These are phyloP conservation scores for Ecdyonurus torrentis DNA, from an alignment of 2,888 invertebrate genomes.

Conservation along the genomic window DNA sequence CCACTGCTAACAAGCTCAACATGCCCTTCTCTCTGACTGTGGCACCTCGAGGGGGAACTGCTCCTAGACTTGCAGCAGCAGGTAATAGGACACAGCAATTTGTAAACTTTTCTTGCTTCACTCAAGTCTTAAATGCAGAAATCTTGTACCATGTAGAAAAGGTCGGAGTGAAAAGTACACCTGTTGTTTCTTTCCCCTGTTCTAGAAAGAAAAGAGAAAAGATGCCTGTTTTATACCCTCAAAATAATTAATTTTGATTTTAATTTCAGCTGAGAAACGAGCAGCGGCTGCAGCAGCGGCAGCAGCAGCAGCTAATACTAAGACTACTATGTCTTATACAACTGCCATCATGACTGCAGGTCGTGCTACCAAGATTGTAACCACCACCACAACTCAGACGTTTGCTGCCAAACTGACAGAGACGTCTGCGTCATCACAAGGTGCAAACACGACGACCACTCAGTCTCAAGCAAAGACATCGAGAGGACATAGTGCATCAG, in stretches of 20 bases:
- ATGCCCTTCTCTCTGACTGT: slow-evolving; percentile 15
- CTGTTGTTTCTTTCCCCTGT: too few relatives aligned
- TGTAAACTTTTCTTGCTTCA: too few relatives aligned
- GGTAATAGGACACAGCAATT: too few relatives aligned
- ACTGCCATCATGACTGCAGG: slow-evolving; percentile 37
- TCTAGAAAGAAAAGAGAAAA: too few relatives aligned
- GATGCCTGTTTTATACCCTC: too few relatives aligned
- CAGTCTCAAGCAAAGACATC: slow-evolving; percentile 21
- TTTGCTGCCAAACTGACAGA: slow-evolving; percentile 58
- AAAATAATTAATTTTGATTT: slow-evolving; percentile 3
- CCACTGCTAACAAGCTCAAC: slow-evolving; percentile 18
- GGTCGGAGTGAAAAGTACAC: too few relatives aligned
- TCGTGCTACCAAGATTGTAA: slow-evolving; percentile 23
- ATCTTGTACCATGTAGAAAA: too few relatives aligned
- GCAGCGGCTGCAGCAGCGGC: slow-evolving; percentile 24
- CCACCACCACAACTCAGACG: slow-evolving; percentile 44
- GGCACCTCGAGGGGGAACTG: slow-evolving; percentile 23
- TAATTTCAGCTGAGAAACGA: slow-evolving; percentile 30
- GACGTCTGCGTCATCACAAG: slow-evolving; percentile 22
- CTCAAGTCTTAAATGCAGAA: too few relatives aligned
- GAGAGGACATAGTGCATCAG: slow-evolving; percentile 1
- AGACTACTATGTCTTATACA: slow-evolving; percentile 38
- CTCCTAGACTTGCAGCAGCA: slow-evolving; percentile 38
- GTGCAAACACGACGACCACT: slow-evolving; percentile 7
- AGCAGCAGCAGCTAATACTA: slow-evolving; percentile 30